A percentile compares a stretch with the other conserved stretches of the same genome.
These are phyloP conservation scores for Heterodera schachtii DNA, from an alignment of 1,140 invertebrate genomes.

Conservation along the genomic window DNA sequence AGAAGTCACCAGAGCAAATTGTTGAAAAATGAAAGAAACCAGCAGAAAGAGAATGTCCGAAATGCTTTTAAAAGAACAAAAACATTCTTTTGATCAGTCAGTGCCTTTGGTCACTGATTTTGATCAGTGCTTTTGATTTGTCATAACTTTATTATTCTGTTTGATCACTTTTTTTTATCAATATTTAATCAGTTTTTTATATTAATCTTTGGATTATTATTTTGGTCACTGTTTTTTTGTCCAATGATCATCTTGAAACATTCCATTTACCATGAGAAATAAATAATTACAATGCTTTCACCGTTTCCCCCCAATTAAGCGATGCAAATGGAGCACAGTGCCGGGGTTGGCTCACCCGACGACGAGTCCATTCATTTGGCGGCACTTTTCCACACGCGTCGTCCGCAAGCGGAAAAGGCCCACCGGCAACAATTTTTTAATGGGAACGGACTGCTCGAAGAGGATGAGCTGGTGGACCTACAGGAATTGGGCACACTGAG, in stretches of 20 bases:
- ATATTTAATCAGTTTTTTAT: neutral
- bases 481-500: constrained; percentile 24
- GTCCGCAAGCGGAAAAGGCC: neutral
- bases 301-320: neutral
- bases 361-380: neutral
- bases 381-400: neutral
- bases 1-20: too few relatives aligned
- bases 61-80: too few relatives aligned
- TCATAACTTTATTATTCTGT: too few relatives aligned
- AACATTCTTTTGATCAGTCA: too few relatives aligned
- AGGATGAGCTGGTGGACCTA: constrained; percentile 17
- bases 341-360: neutral
- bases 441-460: constrained; percentile 6
- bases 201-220: neutral
- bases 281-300: neutral
- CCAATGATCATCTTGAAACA: too few relatives aligned
- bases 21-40: too few relatives aligned
- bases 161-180: neutral
- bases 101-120: too few relatives aligned
- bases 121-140: too few relatives aligned
- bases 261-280: neutral
- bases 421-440: neutral
- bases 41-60: too few relatives aligned
- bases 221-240: too few relatives aligned
- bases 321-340: constrained; percentile 20